Evolutionary conservation across 1,140 invertebrate species (phyloP).

Genomic region (Drosophila sp.): DNA sequence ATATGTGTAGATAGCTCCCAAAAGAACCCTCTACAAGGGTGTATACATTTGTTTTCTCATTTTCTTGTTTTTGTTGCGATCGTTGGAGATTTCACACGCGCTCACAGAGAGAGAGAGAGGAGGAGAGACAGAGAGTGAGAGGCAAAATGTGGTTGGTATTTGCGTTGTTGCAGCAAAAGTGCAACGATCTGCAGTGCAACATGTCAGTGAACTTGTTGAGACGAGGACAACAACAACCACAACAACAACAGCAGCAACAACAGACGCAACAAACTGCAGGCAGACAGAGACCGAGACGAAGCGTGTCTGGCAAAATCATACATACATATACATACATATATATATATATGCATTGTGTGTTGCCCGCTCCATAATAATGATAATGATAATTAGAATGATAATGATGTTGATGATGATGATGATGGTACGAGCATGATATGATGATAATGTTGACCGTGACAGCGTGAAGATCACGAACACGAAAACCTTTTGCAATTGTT

Average conservation of each 20-base stretch:
- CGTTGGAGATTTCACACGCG: constrained; percentile 38
- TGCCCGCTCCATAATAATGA: constrained; percentile 14
- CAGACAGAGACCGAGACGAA: constrained; percentile 11
- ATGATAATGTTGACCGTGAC: constrained; percentile 58
- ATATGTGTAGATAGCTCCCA: background rate
- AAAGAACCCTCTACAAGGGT: too few relatives aligned
- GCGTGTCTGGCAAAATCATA: constrained; percentile 62
- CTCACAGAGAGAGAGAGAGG: constrained; percentile 8
- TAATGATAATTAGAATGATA: constrained; percentile 42
- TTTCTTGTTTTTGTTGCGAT: constrained; percentile 5
- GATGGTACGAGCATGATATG: constrained; percentile 12
- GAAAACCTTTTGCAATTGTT: constrained; percentile 27
- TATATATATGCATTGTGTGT: background rate
- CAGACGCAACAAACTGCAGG: constrained; percentile 18
- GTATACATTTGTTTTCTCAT: too few relatives aligned
- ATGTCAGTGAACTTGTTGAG: constrained; percentile 76
- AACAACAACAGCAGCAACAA: constrained; percentile 10
- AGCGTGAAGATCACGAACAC: constrained; percentile 60
- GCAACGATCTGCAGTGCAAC: constrained; percentile 77
- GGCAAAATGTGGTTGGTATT: constrained; percentile 20
- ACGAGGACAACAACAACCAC: constrained; percentile 18
- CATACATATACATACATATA: constrained; percentile 16
- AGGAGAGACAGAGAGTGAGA: constrained; percentile 6
- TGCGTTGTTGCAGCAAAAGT: constrained; percentile 65
- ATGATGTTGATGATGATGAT: constrained; percentile 21